Evolutionary conservation across 2,888 invertebrate species (phyloP), one percentile per base, ranked within the genome.

Genomic region (Leptinotarsa haldemani): DNA sequence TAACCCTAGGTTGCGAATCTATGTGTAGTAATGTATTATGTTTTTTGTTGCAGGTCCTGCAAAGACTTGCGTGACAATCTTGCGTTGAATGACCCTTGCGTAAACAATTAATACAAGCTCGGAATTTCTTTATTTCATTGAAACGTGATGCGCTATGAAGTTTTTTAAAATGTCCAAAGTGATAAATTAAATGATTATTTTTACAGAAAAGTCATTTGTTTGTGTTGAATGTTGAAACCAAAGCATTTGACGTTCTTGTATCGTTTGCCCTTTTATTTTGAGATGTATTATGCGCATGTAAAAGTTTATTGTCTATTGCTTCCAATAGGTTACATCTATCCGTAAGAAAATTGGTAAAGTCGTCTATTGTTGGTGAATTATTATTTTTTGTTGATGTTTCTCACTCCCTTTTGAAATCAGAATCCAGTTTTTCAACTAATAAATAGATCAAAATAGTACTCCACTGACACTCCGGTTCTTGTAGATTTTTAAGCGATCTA

Each of bases 341-440:
- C 16, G 40, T 48, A 3, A 72, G 18, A 16, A 70, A 75, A 12
- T 66, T 56, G 30, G 50, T 56, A 25, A 75, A 70, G 65, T 64
- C 58, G 13, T 53, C 63, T 65, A 70, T 50, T 52, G 18, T 56
- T 3, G 74, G 74, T 20, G 64, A 22, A 30, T 67, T 53, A 1
- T 5, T 52, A 46, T 74, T 65, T 46, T 50, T 66, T 58, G 65
- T 68, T n/a, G 56, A 4, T 5, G 52, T 5, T 53, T 72, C 70
- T 69, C 74, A 73, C 65, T 74, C 74, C 13, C 56, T 40, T 65
- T 71, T 70, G 4, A 61, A 30, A 47, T 40, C 47, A 61, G 40
- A n/a, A 58, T 76, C 74, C 22, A 76, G 47, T 64, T 74, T 76
- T 46, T 48, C 4, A 13, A 61, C 47, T 18, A 75, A 69, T 7